Base-by-base conservation (phyloP, 2,888 invertebrate genomes). In the Chrysolina haemoptera region DNA sequence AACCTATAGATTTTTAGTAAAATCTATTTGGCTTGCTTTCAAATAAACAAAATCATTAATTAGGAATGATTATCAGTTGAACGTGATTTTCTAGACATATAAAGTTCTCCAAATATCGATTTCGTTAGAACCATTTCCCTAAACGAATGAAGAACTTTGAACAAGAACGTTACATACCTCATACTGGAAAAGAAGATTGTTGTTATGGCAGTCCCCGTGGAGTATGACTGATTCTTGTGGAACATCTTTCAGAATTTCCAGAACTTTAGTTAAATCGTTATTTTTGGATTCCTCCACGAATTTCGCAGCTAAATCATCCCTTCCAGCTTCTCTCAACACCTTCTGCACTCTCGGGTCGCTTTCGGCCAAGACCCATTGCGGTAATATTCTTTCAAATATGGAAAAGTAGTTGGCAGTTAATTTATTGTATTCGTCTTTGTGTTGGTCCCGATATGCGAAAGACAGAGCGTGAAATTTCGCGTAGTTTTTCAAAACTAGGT, bases 121-220 rank as follows among this genome's bases (percentile, higher is more conserved):
- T n/a, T n/a, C n/a, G n/a, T n/a, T n/a, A n/a, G n/a, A n/a, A n/a
- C n/a, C n/a, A n/a, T n/a, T n/a, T 5, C 27, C 5, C 1, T 3
- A 27, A 1, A 5, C n/a, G n/a, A n/a, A n/a, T 27, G 5, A 3
- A 27, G 27, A 27, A 27, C 27, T 27, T 5, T 8, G 8, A 35
- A 8, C 35, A 4, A 3, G 0, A 0, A n/a, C n/a, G 35, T 35
- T 35, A 35, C 35, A 6, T 8, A 79, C 81, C 77, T 76, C 22
- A 62, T 81, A 81, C 76, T 79, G 71, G 69, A 80, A 80, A 70
- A 81, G 69, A 20, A 78, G 75, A 27, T 81, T 81, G 48, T 80
- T 79, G 63, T 79, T 80, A 71, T 80, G 80, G 35, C 75, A 76
- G 70, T 81, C 81, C 14, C 79, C 77, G 68, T 81, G 81, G 0